phyloP scores from a whole-genome alignment of 1,140 invertebrate species.

The Tribolium madens region DNA sequence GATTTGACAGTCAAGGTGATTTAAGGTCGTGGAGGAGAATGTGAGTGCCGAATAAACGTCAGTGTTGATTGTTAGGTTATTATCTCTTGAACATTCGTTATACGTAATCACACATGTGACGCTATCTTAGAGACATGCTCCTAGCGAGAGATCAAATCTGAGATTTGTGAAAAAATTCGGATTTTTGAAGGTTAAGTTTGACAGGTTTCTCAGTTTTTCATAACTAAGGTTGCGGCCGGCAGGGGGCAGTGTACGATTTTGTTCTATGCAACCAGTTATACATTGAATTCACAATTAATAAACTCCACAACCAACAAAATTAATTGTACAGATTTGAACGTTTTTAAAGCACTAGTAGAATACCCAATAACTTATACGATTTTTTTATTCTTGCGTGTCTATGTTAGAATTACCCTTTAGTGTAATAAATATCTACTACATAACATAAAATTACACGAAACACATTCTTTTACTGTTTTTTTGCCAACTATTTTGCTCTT shows the following conservation, averaged over 20 bases:
- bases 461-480: too few relatives aligned
- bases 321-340: too few relatives aligned
- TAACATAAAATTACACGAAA: too few relatives aligned
- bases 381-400: too few relatives aligned
- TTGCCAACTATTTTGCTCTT: too few relatives aligned
- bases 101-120: slow-evolving; percentile 40
- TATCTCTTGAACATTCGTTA: slow-evolving; percentile 2
- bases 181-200: slow-evolving; percentile 35
- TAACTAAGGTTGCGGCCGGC: not conserved
- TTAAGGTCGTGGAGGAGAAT: slow-evolving; percentile 40
- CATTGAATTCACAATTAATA: too few relatives aligned
- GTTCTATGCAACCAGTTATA: not conserved
- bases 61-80: not conserved
- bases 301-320: too few relatives aligned
- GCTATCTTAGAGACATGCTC: slow-evolving; percentile 29
- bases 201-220: not conserved
- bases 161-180: not conserved
- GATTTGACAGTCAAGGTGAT: slow-evolving; percentile 37
- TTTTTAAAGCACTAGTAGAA: too few relatives aligned
- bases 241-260: not conserved
- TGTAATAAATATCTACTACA: too few relatives aligned
- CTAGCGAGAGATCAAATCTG: not conserved
- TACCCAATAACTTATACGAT: too few relatives aligned
- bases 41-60: not conserved
- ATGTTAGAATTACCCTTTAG: too few relatives aligned